phyloP scores from a whole-genome alignment of 2,113 vertebrate species.

The Microtus montanus region DNA sequence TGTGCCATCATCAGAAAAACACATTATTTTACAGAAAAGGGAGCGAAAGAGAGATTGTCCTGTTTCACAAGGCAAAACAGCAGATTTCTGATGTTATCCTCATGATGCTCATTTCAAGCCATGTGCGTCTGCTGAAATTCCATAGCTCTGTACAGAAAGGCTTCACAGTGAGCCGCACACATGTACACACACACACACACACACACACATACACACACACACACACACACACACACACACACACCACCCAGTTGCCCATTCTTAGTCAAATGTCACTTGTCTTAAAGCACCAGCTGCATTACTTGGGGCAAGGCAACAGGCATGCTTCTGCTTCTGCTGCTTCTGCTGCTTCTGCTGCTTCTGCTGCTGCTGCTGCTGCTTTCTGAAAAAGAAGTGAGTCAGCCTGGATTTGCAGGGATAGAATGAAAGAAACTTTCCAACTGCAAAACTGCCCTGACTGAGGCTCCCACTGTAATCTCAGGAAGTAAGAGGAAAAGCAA shows the following conservation, averaged over 20 bases:
- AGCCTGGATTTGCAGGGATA: background rate
- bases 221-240: background rate
- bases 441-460: background rate
- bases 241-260: background rate
- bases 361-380: no score
- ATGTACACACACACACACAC: background rate
- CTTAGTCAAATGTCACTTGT: background rate
- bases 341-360: no score
- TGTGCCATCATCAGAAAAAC: constrained; percentile 23
- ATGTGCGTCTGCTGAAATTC: background rate
- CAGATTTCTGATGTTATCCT: constrained; percentile 2
- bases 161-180: rapidly evolving
- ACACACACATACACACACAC: no score
- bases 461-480: background rate
- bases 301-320: background rate
- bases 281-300: background rate
- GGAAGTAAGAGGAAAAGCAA: background rate
- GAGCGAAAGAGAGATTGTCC: background rate
- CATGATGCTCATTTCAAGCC: background rate
- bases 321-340: background rate
- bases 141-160: background rate
- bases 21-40: background rate
- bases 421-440: background rate
- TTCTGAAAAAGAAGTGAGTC: background rate
- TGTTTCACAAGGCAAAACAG: background rate